Evolutionary conservation across 1,140 invertebrate genomes (phyloP), one percentile per base, ranked within the genome.

Genomic region (Chymomyza costata): DNA sequence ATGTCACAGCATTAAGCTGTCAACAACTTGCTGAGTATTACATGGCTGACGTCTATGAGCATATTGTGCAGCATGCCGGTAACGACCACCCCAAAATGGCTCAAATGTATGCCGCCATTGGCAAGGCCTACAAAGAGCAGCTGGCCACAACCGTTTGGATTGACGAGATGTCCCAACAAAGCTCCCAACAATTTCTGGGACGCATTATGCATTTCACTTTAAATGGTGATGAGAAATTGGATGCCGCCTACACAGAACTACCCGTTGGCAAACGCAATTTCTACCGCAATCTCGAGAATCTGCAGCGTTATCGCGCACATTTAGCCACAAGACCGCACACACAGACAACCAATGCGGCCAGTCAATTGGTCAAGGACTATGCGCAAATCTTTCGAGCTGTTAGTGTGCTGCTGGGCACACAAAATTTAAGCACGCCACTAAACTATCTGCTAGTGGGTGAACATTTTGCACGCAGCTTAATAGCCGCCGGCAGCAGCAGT

Each of bases 221-320:
- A 0, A 76, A 68, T 28, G 82, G 82, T 2, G 78, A 84, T 11
- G 73, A 68, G 10, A 58, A 52, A 0, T 34, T 84, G 16, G 64
- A 76, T 34, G 70, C 62, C n/a, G 46, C 55, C 8, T 80, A 80
- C 14, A 38, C 15, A 1, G 41, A 44, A 0, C 32, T 84, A 3
- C 35, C 62, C 31, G 53, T 84, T 14, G 66, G 54, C 3, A 40
- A 70, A 2, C 50, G 66, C 5, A 84, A 57, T 11, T 84, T 84
- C 16, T 84, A 84, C 34, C 61, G 73, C 10, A 84, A 84, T 13
- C 43, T 84, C n/a, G 82, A 84, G 19, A 76, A 81, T n/a, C 8
- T 76, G 15, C 59, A 62, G 37, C 41, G 53, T n/a, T 37, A 40
- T 13, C 35, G 21, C 14, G 28, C 32, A 1, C 58, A 50, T 35